Evolutionary conservation across 2,113 vertebrate species (phyloP).

Genomic region (Peromyscus polionotus): DNA sequence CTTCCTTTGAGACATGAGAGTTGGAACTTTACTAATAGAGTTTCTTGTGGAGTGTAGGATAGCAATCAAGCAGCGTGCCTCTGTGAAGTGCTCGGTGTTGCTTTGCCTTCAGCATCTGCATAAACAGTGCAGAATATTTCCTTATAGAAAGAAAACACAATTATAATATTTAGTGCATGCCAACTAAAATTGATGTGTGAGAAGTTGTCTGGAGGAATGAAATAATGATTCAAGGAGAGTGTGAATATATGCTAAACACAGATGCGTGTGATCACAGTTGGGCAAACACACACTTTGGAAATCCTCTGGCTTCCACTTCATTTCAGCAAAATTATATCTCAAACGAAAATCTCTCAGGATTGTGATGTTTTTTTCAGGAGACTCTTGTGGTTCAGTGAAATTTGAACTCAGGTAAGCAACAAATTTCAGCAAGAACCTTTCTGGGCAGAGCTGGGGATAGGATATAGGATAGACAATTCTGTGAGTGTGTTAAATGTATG

Average conservation of each 20-base stretch:
- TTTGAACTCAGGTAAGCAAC: neutral
- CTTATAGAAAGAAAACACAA: constrained; percentile 22
- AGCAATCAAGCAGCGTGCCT: neutral
- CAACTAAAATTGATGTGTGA: neutral
- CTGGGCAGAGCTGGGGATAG: neutral
- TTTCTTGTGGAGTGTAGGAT: neutral
- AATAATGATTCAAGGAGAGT: neutral
- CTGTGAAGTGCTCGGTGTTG: neutral
- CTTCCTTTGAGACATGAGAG: neutral
- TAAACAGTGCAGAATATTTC: neutral
- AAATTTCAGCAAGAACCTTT: neutral
- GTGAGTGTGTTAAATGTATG: neutral
- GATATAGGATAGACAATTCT: neutral
- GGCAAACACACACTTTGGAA: neutral
- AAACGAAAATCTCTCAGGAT: neutral
- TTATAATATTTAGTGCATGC: constrained; percentile 17
- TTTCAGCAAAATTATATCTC: constrained; percentile 8
- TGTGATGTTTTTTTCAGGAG: neutral
- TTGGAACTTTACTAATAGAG: neutral
- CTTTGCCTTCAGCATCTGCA: neutral
- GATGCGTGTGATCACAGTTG: neutral
- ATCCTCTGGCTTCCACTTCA: neutral
- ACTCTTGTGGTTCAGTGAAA: neutral
- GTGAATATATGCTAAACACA: neutral
- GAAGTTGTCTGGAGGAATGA: neutral